phyloP scores from a whole-genome alignment of 2,797 vertebrate species.

The Onychomys leucogaster region DNA sequence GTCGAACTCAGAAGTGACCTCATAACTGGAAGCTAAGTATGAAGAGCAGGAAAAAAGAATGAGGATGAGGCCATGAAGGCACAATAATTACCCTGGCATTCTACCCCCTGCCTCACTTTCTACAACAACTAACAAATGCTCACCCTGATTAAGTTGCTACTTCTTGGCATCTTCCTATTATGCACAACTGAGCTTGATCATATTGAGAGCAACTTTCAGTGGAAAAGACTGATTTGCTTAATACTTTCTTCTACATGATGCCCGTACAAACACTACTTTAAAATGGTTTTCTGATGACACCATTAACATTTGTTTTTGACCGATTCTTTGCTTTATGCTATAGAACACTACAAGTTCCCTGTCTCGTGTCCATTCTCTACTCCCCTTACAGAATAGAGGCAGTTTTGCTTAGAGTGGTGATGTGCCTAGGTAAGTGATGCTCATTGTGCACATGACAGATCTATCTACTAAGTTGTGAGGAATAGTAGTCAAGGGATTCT shows the following conservation, averaged over 20 bases:
- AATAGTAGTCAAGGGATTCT: not conserved
- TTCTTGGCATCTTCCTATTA: not conserved
- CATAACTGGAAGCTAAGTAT: not conserved
- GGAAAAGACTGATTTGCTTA: not conserved
- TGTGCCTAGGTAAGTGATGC: not conserved
- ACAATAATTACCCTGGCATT: not conserved
- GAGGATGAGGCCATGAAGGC: not conserved
- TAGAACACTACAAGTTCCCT: not conserved
- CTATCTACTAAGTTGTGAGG: not conserved
- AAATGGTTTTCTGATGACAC: not conserved
- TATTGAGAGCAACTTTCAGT: not conserved
- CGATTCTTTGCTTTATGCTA: not conserved
- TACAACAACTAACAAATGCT: not conserved
- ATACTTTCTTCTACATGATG: not conserved
- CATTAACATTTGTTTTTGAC: not conserved
- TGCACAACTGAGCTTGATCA: not conserved
- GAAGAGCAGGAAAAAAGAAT: not conserved
- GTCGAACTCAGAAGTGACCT: not conserved
- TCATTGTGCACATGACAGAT: not conserved
- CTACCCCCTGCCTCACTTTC: not conserved
- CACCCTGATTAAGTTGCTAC: not conserved
- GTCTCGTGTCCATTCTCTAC: not conserved
- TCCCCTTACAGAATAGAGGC: not conserved
- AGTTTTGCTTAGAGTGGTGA: not conserved
- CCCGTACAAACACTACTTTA: not conserved